These are phyloP conservation scores for Plebejus anna DNA, from an alignment of 2,888 invertebrate species.

Conservation along the genomic window DNA sequence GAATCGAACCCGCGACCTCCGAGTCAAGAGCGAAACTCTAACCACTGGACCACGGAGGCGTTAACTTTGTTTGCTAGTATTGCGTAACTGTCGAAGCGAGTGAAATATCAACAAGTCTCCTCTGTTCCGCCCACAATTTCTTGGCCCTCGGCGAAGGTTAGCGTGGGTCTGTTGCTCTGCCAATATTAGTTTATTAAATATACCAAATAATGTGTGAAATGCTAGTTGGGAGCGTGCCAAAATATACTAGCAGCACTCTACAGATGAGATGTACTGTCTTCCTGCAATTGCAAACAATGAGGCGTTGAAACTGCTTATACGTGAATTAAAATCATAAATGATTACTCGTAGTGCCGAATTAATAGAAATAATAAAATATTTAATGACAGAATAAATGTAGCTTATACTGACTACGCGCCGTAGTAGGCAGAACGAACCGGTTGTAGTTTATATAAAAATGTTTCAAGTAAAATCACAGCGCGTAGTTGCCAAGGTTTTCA, in stretches of 20 bases:
- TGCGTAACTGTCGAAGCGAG: not conserved
- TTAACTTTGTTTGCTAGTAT: not conserved
- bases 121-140: not conserved
- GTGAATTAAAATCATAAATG: not conserved
- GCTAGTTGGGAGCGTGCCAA: slow-evolving; percentile 27
- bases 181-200: slow-evolving; percentile 33
- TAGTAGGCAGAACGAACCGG: not conserved
- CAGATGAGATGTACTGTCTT: slow-evolving; percentile 15
- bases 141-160: slow-evolving; percentile 45
- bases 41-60: too few species aligned
- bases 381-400: not conserved
- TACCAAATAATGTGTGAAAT: slow-evolving; percentile 48
- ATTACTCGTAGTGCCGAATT: not conserved
- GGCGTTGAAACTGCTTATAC: not conserved
- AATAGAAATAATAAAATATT: not conserved
- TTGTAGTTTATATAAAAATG: slow-evolving; percentile 3
- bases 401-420: not conserved
- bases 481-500: slow-evolving; percentile 46
- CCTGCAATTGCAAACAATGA: not conserved
- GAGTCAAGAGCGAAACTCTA: too few species aligned
- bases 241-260: not conserved
- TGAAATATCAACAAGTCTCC: slow-evolving; percentile 5
- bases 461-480: slow-evolving; percentile 29
- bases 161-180: slow-evolving; percentile 53
- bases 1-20: too few species aligned